Evolutionary conservation across 2,797 vertebrate species (phyloP), one percentile per base, ranked within the genome.

Genomic region (Schizopygopsis malacanthus): DNA sequence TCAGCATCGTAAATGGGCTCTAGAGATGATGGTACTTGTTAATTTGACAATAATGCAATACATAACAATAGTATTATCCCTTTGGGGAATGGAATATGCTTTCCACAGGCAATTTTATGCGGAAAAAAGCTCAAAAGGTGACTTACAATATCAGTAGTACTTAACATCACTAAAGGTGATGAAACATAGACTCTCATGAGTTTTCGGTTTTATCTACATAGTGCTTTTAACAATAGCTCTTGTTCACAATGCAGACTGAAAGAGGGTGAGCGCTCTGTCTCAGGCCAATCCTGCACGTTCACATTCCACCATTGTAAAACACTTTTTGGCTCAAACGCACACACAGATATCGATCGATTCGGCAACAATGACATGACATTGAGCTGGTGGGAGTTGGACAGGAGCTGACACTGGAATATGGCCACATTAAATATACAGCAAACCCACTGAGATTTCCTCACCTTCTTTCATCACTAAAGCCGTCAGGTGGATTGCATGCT

Each of bases 381-480:
- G 83, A 88, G 56, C 52, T 6, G 72, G 63, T 65, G 70, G 67
- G 79, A 84, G 33, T 25, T 25, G 41, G 80, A 18, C 81, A 59
- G 70, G 41, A 25, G 72, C 56, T 81, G 83, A 87, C 25, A 75
- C 71, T 71, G 71, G 79, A 25, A 84, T 65, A 77, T 71, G 69
- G 37, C 81, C 77, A 83, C 81, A 86, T 86, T 86, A 88, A 81
- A 89, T 81, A 87, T 56, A 82, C 56, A 78, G 39, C 75, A 81
- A 84, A 69, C 72, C 84, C 82, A 52, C 65, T 4, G 22, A 84
- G 88, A 81, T 80, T 43, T 77, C 22, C 63, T 56, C 79, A 79
- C 56, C 86, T 88, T 78, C 82, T 83, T 84, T 86, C 81, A 81
- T 63, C 87, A 75, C 71, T 75, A 20, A 45, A 76, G 43, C 72